Evolutionary conservation across 1,140 invertebrate species (phyloP).

Genomic region (Microplitis demolitor): DNA sequence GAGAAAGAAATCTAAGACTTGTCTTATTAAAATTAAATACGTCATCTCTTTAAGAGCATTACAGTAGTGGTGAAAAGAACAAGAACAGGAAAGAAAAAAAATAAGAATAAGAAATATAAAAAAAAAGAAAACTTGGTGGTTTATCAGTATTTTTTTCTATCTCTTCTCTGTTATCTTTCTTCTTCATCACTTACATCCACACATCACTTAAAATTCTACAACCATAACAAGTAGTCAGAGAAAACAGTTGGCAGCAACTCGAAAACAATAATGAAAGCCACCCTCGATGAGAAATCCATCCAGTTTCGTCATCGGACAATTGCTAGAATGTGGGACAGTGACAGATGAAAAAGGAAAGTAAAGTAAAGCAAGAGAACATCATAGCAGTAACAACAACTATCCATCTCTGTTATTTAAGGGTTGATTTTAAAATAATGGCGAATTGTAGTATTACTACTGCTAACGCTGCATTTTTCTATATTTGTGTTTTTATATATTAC

Average conservation of each 20-base stretch:
- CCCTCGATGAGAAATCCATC: conserved; percentile 20
- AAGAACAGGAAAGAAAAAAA: too few species aligned
- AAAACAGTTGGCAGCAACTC: conserved; percentile 16
- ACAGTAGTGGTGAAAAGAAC: too few species aligned
- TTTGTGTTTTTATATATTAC: conserved; percentile 1
- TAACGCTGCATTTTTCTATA: background rate
- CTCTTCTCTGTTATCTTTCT: background rate
- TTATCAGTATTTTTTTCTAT: too few species aligned
- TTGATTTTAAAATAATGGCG: too few species aligned
- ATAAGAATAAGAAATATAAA: too few species aligned
- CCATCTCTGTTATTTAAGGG: background rate
- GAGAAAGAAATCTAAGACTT: background rate
- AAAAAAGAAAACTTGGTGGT: too few species aligned
- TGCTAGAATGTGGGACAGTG: conserved; percentile 21
- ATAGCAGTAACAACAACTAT: background rate
- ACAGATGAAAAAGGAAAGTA: conserved; percentile 11
- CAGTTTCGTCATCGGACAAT: conserved; percentile 21
- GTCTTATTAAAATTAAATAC: background rate
- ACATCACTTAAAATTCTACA: too few species aligned
- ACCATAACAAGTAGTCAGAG: background rate
- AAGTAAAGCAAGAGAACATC: too few species aligned
- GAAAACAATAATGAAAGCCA: conserved; percentile 15
- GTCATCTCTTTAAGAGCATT: too few species aligned
- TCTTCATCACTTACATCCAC: background rate
- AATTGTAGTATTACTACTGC: background rate